Conservation (phyloP, 2,797 vertebrate species). For the Pseudochaenichthys georgianus region DNA sequence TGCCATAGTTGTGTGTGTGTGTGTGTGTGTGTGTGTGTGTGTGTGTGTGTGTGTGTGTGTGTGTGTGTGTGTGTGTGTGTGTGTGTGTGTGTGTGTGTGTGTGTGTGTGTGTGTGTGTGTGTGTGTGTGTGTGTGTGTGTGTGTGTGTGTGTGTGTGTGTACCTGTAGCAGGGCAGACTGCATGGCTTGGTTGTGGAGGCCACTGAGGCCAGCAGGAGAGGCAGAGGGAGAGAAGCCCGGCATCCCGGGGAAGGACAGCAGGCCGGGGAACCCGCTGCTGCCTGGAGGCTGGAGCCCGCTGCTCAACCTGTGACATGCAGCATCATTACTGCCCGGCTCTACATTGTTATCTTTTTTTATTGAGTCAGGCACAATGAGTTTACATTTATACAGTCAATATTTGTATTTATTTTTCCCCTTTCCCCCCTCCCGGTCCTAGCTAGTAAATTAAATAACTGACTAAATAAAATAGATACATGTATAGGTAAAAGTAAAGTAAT, state of each 20-base stretch:
- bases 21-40: slow-evolving; percentile 23
- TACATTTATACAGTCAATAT: too few species aligned
- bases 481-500: too few species aligned
- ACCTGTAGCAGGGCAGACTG: slow-evolving; percentile 96
- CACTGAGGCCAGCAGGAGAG: slow-evolving; percentile 89
- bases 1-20: neutral
- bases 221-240: slow-evolving; percentile 92
- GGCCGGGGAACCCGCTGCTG: slow-evolving; percentile 90
- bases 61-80: slow-evolving; percentile 11
- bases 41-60: slow-evolving; percentile 29
- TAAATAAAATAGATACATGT: too few species aligned
- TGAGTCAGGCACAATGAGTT: too few species aligned
- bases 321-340: neutral
- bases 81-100: too few species aligned
- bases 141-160: slow-evolving; percentile 41
- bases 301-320: slow-evolving; percentile 81
- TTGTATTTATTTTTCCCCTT: too few species aligned
- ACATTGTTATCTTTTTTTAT: neutral
- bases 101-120: too few species aligned
- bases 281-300: slow-evolving; percentile 91
- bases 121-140: too few species aligned
- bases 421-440: too few species aligned
- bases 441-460: too few species aligned
- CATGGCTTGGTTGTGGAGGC: slow-evolving; percentile 92
- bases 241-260: slow-evolving; percentile 94